phyloP scores from a whole-genome alignment of 1,140 invertebrate species.

The Himalopsyche phryganea region DNA sequence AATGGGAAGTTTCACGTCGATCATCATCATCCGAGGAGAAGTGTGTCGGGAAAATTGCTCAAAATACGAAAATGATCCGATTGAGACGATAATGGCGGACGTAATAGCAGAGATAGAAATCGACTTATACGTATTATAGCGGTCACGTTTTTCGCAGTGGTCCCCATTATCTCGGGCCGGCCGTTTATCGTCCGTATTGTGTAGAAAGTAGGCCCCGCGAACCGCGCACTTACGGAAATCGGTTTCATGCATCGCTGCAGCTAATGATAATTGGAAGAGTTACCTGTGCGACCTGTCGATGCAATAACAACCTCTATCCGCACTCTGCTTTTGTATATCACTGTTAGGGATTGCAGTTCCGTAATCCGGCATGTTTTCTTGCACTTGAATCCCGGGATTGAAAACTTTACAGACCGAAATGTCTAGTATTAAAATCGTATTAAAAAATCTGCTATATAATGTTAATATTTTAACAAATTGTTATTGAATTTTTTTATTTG shows the following conservation, averaged over 20 bases:
- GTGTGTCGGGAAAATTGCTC: constrained; percentile 19
- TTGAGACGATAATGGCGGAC: constrained; percentile 5
- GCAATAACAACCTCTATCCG: neutral
- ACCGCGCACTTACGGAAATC: neutral
- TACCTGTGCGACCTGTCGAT: neutral
- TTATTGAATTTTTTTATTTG: no score
- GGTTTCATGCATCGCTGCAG: constrained; percentile 2
- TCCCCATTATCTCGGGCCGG: neutral
- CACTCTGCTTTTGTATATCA: neutral
- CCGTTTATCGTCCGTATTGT: neutral
- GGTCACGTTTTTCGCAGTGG: constrained; percentile 15
- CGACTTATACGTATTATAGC: neutral
- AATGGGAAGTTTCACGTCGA: constrained; percentile 23
- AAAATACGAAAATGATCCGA: neutral
- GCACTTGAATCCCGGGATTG: no score
- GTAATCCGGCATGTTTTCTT: no score
- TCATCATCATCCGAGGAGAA: constrained; percentile 2
- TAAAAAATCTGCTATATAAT: no score
- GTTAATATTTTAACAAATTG: no score
- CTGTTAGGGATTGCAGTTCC: no score
- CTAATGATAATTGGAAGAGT: constrained; percentile 8
- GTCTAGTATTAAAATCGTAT: no score
- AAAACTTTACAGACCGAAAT: no score
- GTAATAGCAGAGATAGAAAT: constrained; percentile 22
- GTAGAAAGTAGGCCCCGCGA: constrained; percentile 7